Evolutionary conservation across 2,797 vertebrate genomes (phyloP).

Genomic region (Melopsittacus undulatus): DNA sequence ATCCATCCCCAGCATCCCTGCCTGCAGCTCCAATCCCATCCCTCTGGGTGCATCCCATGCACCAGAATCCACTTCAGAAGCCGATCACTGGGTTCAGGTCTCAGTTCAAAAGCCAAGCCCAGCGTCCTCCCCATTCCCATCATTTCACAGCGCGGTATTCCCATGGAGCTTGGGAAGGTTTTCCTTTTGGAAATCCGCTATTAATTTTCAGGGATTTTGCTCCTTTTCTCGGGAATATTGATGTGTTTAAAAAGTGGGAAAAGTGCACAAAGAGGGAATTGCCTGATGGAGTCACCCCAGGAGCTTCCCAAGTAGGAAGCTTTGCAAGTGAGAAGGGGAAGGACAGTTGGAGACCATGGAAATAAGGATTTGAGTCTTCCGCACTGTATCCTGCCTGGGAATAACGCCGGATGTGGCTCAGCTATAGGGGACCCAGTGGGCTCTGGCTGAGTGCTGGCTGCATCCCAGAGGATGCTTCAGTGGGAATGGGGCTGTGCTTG

Average conservation of each 20-base stretch:
- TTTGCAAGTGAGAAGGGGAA: background rate
- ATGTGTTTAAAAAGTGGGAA: rapidly evolving
- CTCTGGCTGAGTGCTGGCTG: background rate
- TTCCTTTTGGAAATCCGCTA: background rate
- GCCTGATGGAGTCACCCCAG: background rate
- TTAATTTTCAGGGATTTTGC: background rate
- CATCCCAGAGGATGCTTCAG: background rate
- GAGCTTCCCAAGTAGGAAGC: background rate
- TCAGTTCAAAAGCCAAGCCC: background rate
- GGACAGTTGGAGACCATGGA: background rate
- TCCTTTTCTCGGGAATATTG: background rate
- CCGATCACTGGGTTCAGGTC: rapidly evolving
- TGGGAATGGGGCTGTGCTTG: background rate
- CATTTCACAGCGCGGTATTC: rapidly evolving
- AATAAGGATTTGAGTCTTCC: background rate
- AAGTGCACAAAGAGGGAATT: background rate
- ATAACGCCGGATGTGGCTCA: background rate
- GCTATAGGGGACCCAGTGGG: background rate
- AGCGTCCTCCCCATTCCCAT: background rate
- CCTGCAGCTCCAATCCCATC: background rate
- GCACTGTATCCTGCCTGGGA: background rate
- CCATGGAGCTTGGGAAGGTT: background rate
- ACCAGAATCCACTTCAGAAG: background rate
- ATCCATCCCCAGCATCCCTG: background rate
- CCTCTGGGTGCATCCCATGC: background rate